Base-by-base conservation (phyloP, 2,888 invertebrate species). In the Drosophila kambysellisi region DNA sequence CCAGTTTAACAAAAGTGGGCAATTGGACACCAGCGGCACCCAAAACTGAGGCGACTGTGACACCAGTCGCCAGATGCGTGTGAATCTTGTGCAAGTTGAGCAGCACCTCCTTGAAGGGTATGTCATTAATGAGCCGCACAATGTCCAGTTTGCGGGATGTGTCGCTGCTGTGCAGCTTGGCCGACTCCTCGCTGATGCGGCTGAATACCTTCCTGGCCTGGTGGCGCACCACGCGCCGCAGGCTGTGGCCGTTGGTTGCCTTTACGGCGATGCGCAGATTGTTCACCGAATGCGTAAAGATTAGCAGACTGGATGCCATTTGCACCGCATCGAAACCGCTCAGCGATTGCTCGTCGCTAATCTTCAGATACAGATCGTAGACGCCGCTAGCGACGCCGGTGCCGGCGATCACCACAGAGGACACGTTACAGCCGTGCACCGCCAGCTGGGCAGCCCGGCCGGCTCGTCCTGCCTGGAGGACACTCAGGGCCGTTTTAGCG, bases 91-190 rank as follows among this genome's bases (percentile, higher is more conserved):
- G 79, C 9, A 79, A 20, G 12, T 30, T 60, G 4, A 63, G 41
- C 20, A 81, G 39, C 11, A 43, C 64, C 50, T 91, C 90, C 61
- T 81, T 91, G 4, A 79, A 73, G 0, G 93, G 93, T 56, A 93
- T 92, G 69, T 92, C 91, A 61, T 91, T 92, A 3, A 91, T 78
- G 17, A 89, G 81, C 48, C 93, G 92, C 37, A 93, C 81, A 8
- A 92, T 69, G 71, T 93, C 93, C 5, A 74, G 70, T 64, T 80
- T 63, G n/a, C 30, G 54, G 8, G 4, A 6, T 8, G 12, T 7
- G 20, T 46, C 15, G 15, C n/a, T 43, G 4, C 29, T 50, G 37
- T 76, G 74, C 5, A 79, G 59, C 41, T 83, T 83, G 67, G 74
- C 8, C 1, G 88, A 57, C 15, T 84, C 85, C 48, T 64, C 57